A percentile compares a stretch with the other conserved stretches of the same genome.
These are phyloP conservation scores for Alectura lathami DNA, from an alignment of 2,113 vertebrate genomes.

Conservation along the genomic window DNA sequence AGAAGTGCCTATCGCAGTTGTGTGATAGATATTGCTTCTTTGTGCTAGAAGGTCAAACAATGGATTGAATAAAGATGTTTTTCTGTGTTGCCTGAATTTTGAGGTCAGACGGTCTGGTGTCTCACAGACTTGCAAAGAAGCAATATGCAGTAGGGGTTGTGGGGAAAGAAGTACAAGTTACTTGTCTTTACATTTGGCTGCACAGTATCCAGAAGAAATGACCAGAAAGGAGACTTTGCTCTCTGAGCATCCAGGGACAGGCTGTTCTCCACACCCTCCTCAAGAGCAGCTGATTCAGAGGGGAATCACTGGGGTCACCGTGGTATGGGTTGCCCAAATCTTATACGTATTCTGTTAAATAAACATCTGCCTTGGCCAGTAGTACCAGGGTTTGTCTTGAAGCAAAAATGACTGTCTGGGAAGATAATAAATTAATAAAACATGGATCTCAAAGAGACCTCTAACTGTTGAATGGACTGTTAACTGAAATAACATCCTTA, in stretches of 20 bases:
- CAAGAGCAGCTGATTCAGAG: fast-evolving
- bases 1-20: not conserved
- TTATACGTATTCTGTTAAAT: not conserved
- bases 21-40: not conserved
- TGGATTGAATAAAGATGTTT: not conserved
- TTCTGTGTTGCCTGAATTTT: not conserved
- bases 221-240: not conserved
- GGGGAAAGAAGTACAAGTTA: not conserved
- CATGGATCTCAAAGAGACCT: not conserved
- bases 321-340: not conserved
- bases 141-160: not conserved
- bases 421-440: not conserved
- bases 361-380: not conserved
- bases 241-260: not conserved
- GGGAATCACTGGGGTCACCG: not conserved
- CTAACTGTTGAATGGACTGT: not conserved
- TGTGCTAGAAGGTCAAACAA: not conserved
- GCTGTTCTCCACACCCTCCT: not conserved
- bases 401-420: not conserved
- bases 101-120: not conserved
- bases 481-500: not conserved
- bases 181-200: not conserved
- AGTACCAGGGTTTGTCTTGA: not conserved
- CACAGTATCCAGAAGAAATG: not conserved
- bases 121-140: not conserved